These are phyloP conservation scores for Ectropis grisescens DNA, from an alignment of 1,140 invertebrate species.

Conservation along the genomic window DNA sequence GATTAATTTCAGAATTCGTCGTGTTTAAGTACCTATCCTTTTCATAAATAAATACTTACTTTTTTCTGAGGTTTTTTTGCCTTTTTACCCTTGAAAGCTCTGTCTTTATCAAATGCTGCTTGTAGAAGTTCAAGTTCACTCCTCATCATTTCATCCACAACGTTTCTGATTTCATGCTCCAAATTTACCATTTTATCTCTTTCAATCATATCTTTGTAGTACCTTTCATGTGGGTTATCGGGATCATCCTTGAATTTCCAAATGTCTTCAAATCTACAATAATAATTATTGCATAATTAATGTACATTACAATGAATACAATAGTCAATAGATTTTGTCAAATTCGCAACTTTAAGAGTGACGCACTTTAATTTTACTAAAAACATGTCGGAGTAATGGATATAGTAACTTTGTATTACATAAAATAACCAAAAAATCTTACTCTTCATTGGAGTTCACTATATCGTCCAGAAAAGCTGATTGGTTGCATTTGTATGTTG, in stretches of 20 bases:
- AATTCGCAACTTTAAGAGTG: no score
- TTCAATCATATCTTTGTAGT: slow-evolving; percentile 87
- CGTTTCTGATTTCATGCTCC: slow-evolving; percentile 85
- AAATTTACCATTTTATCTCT: slow-evolving; percentile 86
- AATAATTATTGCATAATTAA: no score
- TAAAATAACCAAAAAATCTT: no score
- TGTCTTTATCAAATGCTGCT: slow-evolving; percentile 83
- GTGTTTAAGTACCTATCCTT: no score
- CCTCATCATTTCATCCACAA: slow-evolving; percentile 89
- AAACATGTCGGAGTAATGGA: no score
- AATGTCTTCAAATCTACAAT: slow-evolving; percentile 75
- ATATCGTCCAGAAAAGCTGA: slow-evolving; percentile 73
- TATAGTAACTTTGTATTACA: no score
- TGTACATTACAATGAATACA: no score
- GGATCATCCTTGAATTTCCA: slow-evolving; percentile 88
- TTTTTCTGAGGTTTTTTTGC: slow-evolving; percentile 84
- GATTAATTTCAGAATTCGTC: not conserved
- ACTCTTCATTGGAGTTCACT: slow-evolving; percentile 74
- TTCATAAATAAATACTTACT: no score
- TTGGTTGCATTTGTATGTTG: slow-evolving; percentile 68
- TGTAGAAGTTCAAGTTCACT: slow-evolving; percentile 86
- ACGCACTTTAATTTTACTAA: no score
- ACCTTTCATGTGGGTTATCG: slow-evolving; percentile 71
- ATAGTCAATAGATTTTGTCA: no score
- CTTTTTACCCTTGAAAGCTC: slow-evolving; percentile 82